Conservation (phyloP, 2,113 vertebrate genomes). For the Carassius carassius region DNA sequence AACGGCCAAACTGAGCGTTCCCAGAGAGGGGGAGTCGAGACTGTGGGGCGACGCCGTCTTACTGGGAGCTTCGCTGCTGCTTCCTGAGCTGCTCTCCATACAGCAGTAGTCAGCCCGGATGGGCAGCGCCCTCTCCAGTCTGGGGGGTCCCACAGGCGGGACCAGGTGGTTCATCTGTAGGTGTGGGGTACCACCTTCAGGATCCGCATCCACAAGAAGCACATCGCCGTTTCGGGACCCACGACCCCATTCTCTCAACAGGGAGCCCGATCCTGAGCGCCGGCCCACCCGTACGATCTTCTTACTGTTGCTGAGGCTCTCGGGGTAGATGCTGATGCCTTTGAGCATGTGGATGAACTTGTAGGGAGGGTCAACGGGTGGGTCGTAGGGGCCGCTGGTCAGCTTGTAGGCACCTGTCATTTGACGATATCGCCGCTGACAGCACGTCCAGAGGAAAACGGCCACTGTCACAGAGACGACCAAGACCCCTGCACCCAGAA, state of each 20-base stretch:
- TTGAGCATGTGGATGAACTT: conserved; percentile 91
- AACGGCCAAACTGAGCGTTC: conserved; percentile 80
- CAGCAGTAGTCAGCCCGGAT: conserved; percentile 77
- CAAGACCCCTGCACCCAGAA: conserved; percentile 83
- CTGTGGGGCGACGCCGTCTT: conserved; percentile 78
- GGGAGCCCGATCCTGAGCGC: conserved; percentile 22
- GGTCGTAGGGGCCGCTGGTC: conserved; percentile 54
- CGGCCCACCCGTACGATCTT: conserved; percentile 75
- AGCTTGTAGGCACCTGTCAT: conserved; percentile 75
- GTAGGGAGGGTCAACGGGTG: conserved; percentile 73
- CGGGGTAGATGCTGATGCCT: conserved; percentile 87
- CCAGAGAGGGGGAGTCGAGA: conserved; percentile 69
- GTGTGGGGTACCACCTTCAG: conserved; percentile 62
- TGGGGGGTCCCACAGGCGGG: conserved; percentile 50
- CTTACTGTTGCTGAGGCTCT: conserved; percentile 84
- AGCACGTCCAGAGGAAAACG: conserved; percentile 86
- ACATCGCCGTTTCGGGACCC: conserved; percentile 66
- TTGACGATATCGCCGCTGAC: conserved; percentile 82
- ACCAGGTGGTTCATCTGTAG: conserved; percentile 55
- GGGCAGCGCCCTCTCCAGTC: conserved; percentile 74
- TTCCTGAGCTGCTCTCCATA: conserved; percentile 75
- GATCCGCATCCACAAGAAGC: conserved; percentile 63
- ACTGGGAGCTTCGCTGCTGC: conserved; percentile 65
- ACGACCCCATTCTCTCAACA: conserved; percentile 19
- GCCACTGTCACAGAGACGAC: conserved; percentile 82